A percentile compares a stretch with the other conserved stretches of the same genome.
Conservation (phyloP, 2,797 vertebrate species). For the Ibycter americanus region DNA sequence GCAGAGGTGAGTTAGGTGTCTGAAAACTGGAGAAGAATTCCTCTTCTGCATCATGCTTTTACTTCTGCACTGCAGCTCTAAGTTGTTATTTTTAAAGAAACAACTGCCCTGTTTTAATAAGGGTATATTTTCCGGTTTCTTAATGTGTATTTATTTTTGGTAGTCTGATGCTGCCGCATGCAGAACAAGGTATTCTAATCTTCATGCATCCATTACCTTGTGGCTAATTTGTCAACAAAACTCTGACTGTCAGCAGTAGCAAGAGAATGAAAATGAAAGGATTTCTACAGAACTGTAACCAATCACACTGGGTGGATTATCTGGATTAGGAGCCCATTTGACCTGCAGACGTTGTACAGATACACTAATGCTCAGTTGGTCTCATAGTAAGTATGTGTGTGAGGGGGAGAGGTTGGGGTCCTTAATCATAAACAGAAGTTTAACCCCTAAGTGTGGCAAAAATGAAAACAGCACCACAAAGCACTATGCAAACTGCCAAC, state of each 20-base stretch:
- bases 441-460: background rate
- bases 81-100: background rate
- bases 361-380: constrained; percentile 25
- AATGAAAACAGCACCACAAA: background rate
- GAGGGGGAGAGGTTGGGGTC: background rate
- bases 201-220: background rate
- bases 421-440: constrained; percentile 13
- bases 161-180: background rate
- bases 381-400: background rate
- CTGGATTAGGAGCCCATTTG: constrained; percentile 60
- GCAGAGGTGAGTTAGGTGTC: background rate
- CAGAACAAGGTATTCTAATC: constrained; percentile 14
- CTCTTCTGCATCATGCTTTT: background rate
- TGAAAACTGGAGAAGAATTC: background rate
- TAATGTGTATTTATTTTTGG: background rate
- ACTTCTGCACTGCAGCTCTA: background rate
- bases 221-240: constrained; percentile 47
- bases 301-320: constrained; percentile 56
- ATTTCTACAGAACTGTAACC: constrained; percentile 46
- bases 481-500: background rate
- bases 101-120: background rate
- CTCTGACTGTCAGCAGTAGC: background rate
- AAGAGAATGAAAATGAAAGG: constrained; percentile 50
- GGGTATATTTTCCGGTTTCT: fast-evolving
- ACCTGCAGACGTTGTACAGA: constrained; percentile 23